A percentile compares a stretch with the other conserved stretches of the same genome.
Evolutionary conservation across 2,797 vertebrate species (phyloP).

Genomic region (Eulemur rubriventer): DNA sequence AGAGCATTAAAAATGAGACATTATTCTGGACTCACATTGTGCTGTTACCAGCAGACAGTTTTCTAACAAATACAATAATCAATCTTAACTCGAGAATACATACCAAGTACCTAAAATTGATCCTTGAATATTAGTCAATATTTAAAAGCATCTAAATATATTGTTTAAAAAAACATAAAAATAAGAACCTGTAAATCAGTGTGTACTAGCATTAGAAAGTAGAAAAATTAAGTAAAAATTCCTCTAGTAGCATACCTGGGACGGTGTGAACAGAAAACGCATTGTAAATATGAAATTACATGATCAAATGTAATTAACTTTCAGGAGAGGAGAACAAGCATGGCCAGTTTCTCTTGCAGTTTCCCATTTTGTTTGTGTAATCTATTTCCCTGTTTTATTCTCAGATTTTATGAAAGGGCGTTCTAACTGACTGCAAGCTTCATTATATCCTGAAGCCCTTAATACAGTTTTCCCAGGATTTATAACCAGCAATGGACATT

Average conservation of each 20-base stretch:
- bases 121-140: not conserved
- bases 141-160: not conserved
- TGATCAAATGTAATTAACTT: not conserved
- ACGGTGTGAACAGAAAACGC: not conserved
- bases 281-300: not conserved
- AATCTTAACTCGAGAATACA: slow-evolving; percentile 20
- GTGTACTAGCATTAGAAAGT: not conserved
- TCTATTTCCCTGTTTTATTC: not conserved
- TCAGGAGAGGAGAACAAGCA: not conserved
- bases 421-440: not conserved
- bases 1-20: not conserved
- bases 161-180: not conserved
- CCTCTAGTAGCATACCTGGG: not conserved
- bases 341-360: not conserved
- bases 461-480: slow-evolving; percentile 37
- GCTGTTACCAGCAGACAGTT: not conserved
- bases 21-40: not conserved
- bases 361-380: not conserved
- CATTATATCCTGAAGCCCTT: slow-evolving; percentile 23
- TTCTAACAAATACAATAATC: not conserved
- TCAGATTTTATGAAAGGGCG: slow-evolving; percentile 5
- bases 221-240: not conserved
- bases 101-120: not conserved
- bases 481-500: not conserved
- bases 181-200: not conserved